A percentile compares a stretch with the other conserved stretches of the same genome.
Conservation (phyloP, 2,888 invertebrate genomes). For the Diplolepis rosae region DNA sequence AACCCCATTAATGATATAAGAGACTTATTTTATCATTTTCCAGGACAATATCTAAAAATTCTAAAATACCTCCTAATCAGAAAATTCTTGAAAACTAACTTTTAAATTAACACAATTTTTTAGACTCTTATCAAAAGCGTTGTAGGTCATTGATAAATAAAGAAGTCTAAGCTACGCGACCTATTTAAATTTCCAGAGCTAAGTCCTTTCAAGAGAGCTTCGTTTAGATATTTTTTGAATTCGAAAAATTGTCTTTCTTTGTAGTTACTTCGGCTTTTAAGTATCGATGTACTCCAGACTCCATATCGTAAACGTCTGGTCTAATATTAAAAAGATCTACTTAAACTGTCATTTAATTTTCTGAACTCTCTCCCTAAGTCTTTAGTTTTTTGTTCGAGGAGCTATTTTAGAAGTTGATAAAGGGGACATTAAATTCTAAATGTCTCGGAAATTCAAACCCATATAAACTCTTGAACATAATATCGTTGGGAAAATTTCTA, state of each 20-base stretch:
- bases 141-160: no score
- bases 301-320: neutral
- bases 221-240: no score
- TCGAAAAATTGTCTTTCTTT: neutral
- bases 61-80: no score
- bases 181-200: no score
- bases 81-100: no score
- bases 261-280: constrained; percentile 3
- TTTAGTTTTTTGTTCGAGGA: neutral
- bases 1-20: constrained; percentile 6
- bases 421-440: neutral
- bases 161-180: no score
- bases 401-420: neutral
- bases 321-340: neutral
- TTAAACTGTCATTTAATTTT: neutral
- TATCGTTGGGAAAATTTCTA: no score
- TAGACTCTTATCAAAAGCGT: no score
- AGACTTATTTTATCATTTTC: no score
- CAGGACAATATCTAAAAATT: no score
- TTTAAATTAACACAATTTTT: no score
- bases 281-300: no score
- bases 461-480: neutral
- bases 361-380: neutral
- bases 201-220: neutral
- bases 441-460: neutral